phyloP scores from a whole-genome alignment of 2,888 invertebrate species.

The Dynastes grantii region DNA sequence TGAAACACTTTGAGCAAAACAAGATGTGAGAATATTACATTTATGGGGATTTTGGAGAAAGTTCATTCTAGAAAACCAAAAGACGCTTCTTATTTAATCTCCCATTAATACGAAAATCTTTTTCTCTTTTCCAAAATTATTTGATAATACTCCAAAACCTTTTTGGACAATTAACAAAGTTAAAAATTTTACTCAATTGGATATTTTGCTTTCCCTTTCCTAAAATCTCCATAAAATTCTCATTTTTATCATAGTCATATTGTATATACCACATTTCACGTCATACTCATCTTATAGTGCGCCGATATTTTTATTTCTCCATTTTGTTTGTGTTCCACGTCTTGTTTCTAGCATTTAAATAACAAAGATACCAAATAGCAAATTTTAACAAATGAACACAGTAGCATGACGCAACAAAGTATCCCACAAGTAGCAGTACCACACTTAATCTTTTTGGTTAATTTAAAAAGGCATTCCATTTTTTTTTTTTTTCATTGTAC shows the following conservation, averaged over 20 bases:
- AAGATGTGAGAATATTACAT: too few relatives aligned
- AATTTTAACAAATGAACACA: slow-evolving; percentile 10
- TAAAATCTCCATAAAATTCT: too few relatives aligned
- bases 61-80: too few relatives aligned
- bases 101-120: too few relatives aligned
- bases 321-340: not conserved
- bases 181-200: too few relatives aligned
- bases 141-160: too few relatives aligned
- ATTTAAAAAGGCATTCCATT: slow-evolving; percentile 18
- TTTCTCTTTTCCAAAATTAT: too few relatives aligned
- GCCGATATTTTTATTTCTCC: slow-evolving; percentile 12
- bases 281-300: not conserved
- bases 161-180: too few relatives aligned
- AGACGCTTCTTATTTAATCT: too few relatives aligned
- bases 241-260: not conserved
- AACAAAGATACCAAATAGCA: slow-evolving; percentile 11
- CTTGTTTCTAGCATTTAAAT: slow-evolving; percentile 17
- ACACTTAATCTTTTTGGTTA: not conserved
- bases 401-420: slow-evolving; percentile 17
- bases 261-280: not conserved
- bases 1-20: too few relatives aligned
- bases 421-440: not conserved
- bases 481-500: not conserved
- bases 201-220: too few relatives aligned
- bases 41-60: too few relatives aligned